A percentile compares a stretch with the other conserved stretches of the same genome.
Evolutionary conservation across 2,113 vertebrate species (phyloP).

Genomic region (Rattus rattus): DNA sequence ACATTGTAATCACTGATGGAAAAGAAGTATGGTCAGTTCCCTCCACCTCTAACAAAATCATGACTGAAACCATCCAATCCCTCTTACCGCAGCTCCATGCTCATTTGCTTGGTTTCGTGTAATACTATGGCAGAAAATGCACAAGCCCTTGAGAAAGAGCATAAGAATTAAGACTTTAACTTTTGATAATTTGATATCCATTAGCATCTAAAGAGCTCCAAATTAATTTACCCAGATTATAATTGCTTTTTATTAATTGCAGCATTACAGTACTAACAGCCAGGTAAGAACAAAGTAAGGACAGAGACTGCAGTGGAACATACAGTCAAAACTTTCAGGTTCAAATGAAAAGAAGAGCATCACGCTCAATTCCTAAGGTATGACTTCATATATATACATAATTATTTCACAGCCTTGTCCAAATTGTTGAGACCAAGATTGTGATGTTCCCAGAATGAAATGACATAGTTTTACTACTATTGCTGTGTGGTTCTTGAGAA

Average conservation of each 20-base stretch:
- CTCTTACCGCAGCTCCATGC: no score
- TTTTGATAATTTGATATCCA: background rate
- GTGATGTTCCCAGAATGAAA: background rate
- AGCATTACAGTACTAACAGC: background rate
- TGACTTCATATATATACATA: background rate
- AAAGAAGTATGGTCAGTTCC: no score
- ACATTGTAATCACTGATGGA: background rate
- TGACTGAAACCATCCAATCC: no score
- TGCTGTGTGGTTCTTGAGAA: background rate
- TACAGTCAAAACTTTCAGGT: background rate
- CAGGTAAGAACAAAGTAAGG: no score
- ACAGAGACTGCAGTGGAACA: background rate
- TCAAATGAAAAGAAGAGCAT: slow-evolving; percentile 22
- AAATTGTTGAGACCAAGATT: no score
- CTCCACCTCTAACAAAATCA: no score
- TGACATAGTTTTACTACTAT: background rate
- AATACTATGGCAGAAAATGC: no score
- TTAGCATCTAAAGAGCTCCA: slow-evolving; percentile 13
- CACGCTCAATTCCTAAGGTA: background rate
- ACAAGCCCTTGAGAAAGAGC: background rate
- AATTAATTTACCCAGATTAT: background rate
- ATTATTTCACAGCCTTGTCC: no score
- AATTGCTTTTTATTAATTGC: background rate
- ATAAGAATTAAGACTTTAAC: background rate
- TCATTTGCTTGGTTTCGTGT: no score